Evolutionary conservation across 2,797 vertebrate species (phyloP), one percentile per base, ranked within the genome.

Genomic region (Cossypha dichroa): DNA sequence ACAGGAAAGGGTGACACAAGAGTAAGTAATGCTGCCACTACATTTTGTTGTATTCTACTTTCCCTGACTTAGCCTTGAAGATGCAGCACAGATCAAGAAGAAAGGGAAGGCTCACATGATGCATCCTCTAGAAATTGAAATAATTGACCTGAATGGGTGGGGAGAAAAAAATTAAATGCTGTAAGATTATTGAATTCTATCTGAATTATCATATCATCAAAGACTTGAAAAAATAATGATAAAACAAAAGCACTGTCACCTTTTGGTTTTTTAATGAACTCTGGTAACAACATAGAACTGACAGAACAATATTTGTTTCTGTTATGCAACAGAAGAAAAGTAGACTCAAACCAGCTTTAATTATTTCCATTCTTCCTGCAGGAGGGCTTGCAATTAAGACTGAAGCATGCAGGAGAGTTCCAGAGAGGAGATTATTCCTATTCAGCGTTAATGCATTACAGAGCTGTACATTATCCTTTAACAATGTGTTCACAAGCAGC

Each of bases 231-330:
- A 92, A 92, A 33, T 6, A 52, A 75, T 4, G 59, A 69, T 76
- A 69, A 81, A 78, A 93, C 67, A 91, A 86, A 90, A 89, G 0
- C 45, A 55, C 25, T 67, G 29, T 67, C 85, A 66, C 94, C 41
- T 95, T 94, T 77, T 85, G 73, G 95, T 94, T 94, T 93, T 55
- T 75, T 67, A 86, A 94, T 70, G 78, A 79, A 84, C 46, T 69
- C 33, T 29, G 66, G 72, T 77, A 94, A 95, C 41, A 72, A 85
- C 38, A 60, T 0, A 16, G 55, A 87, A 90, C 54, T 14, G 69
- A 89, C 74, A 75, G 91, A 78, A 49, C 19, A 73, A 9, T 59
- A 87, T 63, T 82, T 93, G 56, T 82, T 90, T 68, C 89, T 82
- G 59, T 68, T 90, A 40, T n/a, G 60, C 56, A 95, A 85, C 28